These are phyloP conservation scores for Pogonus chalceus DNA, from an alignment of 1,140 invertebrate species.

Conservation along the genomic window DNA sequence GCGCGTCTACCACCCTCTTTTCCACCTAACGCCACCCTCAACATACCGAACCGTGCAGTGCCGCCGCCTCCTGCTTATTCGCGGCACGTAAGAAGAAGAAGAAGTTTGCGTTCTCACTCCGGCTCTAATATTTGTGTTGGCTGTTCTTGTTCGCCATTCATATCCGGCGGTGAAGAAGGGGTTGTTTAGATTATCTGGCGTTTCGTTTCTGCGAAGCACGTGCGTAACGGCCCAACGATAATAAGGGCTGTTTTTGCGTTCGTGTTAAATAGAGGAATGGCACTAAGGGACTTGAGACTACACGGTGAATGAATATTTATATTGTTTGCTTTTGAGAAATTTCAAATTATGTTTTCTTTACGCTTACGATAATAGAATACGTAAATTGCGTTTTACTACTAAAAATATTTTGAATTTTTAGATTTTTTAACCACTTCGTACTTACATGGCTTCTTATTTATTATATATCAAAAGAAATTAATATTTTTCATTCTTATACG, in stretches of 20 bases:
- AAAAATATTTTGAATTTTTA: no score
- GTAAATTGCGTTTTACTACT: no score
- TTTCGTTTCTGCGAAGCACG: slow-evolving; percentile 4
- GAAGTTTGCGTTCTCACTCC: background rate
- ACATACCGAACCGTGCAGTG: background rate
- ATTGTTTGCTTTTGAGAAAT: no score
- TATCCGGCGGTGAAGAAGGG: slow-evolving; percentile 1
- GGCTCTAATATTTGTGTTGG: slow-evolving; percentile 5
- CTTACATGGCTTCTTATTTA: no score
- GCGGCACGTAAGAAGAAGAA: slow-evolving; percentile 31
- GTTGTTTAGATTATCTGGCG: slow-evolving; percentile 2
- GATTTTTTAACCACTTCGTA: no score
- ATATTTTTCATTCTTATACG: no score
- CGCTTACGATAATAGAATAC: no score
- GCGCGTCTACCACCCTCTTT: slow-evolving; percentile 5
- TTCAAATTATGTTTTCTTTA: no score
- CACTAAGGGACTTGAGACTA: background rate
- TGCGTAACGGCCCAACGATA: slow-evolving; percentile 1
- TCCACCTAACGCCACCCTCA: background rate
- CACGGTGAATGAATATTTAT: background rate
- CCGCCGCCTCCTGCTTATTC: slow-evolving; percentile 28
- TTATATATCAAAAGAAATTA: no score
- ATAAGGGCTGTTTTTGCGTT: background rate
- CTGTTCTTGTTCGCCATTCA: background rate
- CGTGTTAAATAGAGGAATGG: background rate